These are phyloP conservation scores for Lagria hirta DNA, from an alignment of 2,888 invertebrate species.

Conservation along the genomic window DNA sequence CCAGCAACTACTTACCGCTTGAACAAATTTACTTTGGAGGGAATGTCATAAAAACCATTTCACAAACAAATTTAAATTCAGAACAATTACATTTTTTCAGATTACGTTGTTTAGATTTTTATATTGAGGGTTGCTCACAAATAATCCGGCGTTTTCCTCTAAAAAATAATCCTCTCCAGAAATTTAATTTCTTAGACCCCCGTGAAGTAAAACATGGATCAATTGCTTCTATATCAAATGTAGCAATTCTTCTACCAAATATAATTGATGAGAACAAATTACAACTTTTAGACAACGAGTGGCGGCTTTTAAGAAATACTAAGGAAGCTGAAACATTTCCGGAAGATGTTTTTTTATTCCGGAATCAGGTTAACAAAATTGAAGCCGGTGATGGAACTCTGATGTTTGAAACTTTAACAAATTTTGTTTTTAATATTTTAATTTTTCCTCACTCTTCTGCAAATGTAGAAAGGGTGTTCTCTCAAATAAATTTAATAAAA, in stretches of 20 bases:
- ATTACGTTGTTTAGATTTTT: constrained; percentile 18
- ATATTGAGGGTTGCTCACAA: constrained; percentile 13
- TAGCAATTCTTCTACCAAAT: constrained; percentile 12
- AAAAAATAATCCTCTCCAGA: constrained; percentile 11
- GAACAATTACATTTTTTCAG: constrained; percentile 4
- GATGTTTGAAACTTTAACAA: constrained; percentile 11
- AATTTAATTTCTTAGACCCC: constrained; percentile 16
- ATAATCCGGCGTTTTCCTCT: constrained; percentile 18
- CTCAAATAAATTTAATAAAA: constrained; percentile 14
- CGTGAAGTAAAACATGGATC: not conserved
- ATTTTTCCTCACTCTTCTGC: constrained; percentile 16
- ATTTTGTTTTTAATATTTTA: constrained; percentile 11
- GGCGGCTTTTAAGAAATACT: constrained; percentile 15
- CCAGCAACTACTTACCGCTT: constrained; percentile 9
- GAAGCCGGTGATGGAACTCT: constrained; percentile 4
- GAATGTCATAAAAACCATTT: not conserved
- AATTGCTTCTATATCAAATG: not conserved
- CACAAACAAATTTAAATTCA: too few relatives aligned
- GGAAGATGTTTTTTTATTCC: constrained; percentile 1
- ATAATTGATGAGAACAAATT: constrained; percentile 4
- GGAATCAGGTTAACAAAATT: constrained; percentile 1
- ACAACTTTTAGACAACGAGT: constrained; percentile 18
- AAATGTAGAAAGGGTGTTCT: constrained; percentile 14
- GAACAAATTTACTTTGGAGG: constrained; percentile 16
- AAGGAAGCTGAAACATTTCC: not conserved